phyloP scores from a whole-genome alignment of 2,113 vertebrate species.

The rabbit (Oryctolagus cuniculus) region mOryCun1.1 NC_091438.1:160206501-160207000 shows the following conservation, averaged over 20 bases:
- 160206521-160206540: not conserved
- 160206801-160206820: rapidly evolving
- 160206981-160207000: not conserved
- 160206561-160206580: not conserved
- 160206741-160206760: rapidly evolving
- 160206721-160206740: not conserved
- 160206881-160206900: not conserved
- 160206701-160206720: not conserved
- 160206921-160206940: not conserved
- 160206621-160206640: too few species aligned
- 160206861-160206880: not conserved
- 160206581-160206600: too few species aligned
- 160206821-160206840: not conserved
- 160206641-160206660: not conserved
- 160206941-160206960: not conserved
- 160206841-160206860: rapidly evolving
- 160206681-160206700: rapidly evolving
- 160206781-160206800: rapidly evolving
- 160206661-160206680: not conserved
- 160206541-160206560: rapidly evolving
- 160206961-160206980: not conserved
- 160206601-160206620: not conserved
- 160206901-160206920: rapidly evolving
- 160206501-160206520: not conserved
- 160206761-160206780: rapidly evolving